These are phyloP conservation scores for Oreochromis aureus DNA, from an alignment of 2,113 vertebrate genomes.

Conservation along the genomic window DNA sequence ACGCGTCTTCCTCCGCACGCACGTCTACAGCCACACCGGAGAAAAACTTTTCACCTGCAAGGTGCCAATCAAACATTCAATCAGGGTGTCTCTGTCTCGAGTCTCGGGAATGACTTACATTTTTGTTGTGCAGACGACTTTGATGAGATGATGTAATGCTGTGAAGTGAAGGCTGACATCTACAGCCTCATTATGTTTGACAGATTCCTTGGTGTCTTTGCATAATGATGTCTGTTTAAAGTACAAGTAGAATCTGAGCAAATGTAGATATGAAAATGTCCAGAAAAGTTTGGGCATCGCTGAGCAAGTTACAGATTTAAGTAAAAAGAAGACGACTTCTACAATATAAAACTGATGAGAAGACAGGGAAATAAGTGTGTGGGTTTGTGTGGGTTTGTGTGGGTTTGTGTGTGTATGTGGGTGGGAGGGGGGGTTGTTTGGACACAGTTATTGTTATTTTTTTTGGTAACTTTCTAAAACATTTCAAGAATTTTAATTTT, in stretches of 20 bases:
- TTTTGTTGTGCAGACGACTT: neutral
- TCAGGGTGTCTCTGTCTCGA: neutral
- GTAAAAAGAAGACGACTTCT: neutral
- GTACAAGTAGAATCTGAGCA: neutral
- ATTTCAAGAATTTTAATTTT: neutral
- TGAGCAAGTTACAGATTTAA: neutral
- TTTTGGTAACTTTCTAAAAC: neutral
- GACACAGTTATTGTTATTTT: neutral
- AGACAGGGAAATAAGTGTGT: neutral
- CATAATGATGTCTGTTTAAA: neutral
- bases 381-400: neutral
- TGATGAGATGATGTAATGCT: constrained; percentile 33
- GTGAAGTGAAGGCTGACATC: constrained; percentile 12
- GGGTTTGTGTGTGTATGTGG: neutral
- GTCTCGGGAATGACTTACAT: neutral
- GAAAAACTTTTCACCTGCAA: constrained; percentile 86
- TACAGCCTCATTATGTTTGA: constrained; percentile 21
- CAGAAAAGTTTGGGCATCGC: neutral
- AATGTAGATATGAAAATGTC: neutral
- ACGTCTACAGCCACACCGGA: constrained; percentile 86
- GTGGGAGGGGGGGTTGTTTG: too few relatives aligned
- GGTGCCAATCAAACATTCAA: constrained; percentile 19
- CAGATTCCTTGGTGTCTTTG: neutral
- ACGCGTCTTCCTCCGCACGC: constrained; percentile 84
- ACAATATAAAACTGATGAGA: neutral